Evolutionary conservation across 64 coral and sea anemone genomes (phyloP), one percentile per base, ranked within the genome.

Genomic region (Catalaphyllia jardinei): DNA sequence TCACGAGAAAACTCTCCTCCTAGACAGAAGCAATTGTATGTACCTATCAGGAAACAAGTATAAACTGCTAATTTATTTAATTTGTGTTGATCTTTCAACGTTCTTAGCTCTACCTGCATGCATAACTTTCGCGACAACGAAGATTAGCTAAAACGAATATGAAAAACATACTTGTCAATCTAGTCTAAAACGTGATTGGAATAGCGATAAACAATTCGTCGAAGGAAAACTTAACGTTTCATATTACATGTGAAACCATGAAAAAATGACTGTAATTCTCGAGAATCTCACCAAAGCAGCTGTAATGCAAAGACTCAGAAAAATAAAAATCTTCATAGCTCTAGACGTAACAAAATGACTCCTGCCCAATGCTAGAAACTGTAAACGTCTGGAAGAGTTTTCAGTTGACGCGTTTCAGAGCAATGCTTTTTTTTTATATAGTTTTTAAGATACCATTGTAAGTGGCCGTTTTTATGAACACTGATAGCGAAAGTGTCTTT

Each of bases 261-360:
- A 57, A 57, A 14, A 15, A 7, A 16, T 57, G 0, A 13, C 54
- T 0, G 15, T 69, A 20, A 69, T 27, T 4, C 33, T 69, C n/a
- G 4, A n/a, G 22, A 69, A 27, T 46, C 80, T 50, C 24, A 83
- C 80, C 80, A 83, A 13, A 42, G 60, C 20, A 65, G 49, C 3
- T 39, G 80, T 64, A 30, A 65, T 22, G 0, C 29, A 83, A 20
- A 27, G 30, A 67, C 20, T 67, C 8, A 65, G 31, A 14, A 83
- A 4, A 64, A 83, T 61, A 1, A 83, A 65, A 18, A 67, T 67
- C 60, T 69, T 83, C 80, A 83, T 83, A 31, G 24, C 24, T 67
- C 3, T 49, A 1, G 31, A 62, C 22, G 0, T 9, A n/a, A 67
- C 24, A 25, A 22, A 67, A 24, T 24, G 0, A 1, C 20, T 9